Base-by-base conservation (phyloP, 1,140 invertebrate genomes). In the Frieseomelitta varia region DNA sequence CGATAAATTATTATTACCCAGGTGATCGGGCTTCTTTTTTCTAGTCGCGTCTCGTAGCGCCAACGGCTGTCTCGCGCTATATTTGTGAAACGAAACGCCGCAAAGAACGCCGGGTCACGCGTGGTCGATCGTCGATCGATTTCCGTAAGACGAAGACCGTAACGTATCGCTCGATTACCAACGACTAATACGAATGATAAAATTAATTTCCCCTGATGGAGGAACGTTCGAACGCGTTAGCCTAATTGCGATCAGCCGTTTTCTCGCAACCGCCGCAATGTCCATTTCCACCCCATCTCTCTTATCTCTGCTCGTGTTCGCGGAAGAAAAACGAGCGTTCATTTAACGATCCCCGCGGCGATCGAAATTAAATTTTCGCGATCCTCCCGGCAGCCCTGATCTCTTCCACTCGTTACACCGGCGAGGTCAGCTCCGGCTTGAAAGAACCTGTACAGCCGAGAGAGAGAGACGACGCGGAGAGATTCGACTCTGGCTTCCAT, bases 1-100 rank as follows among this genome's bases (percentile, higher is more conserved):
- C 85, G 75, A 89, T 89, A 90, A 90, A 90, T 87, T 89, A 89
- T 87, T 89, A 89, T 86, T 80, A 85, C 63, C 21, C 39, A 6
- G 84, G 72, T 74, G 56, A 83, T 74, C 81, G 65, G 72, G 55
- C 4, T 67, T 68, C 58, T 77, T 56, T 79, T 88, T 88, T 88
- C 84, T 82, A 84, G 79, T 76, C 84, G 84, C 24, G 63, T 81
- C 51, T 79, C 78, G 71, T 72, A 73, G 53, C 61, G n/a, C n/a
- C 21, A 39, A 39, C 19, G 30, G 8, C 10, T 34, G 30, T 21
- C 61, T 39, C 67, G 69, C 82, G 75, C 72, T 67, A 55, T 88
- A n/a, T 85, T 77, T 65, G 34, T 63, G 87, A 85, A 81, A 53
- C 55, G 63, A 55, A 75, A 39, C 69, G 63, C 3, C 63, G 27